phyloP scores from a whole-genome alignment of 2,888 invertebrate species.

The Cotesia congregata region DNA sequence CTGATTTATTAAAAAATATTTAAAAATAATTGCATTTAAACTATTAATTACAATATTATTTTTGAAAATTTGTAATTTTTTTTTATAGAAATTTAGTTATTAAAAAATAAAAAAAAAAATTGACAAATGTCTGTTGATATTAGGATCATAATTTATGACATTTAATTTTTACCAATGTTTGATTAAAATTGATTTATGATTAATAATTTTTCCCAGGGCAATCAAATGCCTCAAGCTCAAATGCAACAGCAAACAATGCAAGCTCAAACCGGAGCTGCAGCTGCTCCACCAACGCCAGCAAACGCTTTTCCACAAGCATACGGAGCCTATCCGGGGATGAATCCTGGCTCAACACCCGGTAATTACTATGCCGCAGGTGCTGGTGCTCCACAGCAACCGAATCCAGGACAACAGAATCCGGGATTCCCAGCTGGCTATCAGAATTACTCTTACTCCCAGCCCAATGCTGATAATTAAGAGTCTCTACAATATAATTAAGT shows the following conservation, averaged over 20 bases:
- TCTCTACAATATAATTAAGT: conserved; percentile 54
- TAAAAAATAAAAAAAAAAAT: too few species aligned
- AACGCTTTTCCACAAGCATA: conserved; percentile 67
- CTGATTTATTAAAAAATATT: too few species aligned
- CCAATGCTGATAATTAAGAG: conserved; percentile 65
- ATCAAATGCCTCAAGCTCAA: conserved; percentile 65
- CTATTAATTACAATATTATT: too few species aligned
- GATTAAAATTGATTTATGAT: background rate
- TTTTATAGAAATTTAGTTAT: too few species aligned
- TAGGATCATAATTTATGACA: too few species aligned
- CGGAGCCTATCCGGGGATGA: conserved; percentile 67
- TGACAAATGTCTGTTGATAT: too few species aligned
- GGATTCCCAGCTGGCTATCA: conserved; percentile 67
- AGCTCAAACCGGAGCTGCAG: conserved; percentile 49
- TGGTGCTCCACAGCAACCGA: conserved; percentile 60
- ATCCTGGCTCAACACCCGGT: conserved; percentile 59
- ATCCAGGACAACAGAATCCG: conserved; percentile 65
- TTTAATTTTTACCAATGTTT: too few species aligned
- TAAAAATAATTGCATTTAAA: too few species aligned
- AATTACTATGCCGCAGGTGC: conserved; percentile 64
- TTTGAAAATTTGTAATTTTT: too few species aligned
- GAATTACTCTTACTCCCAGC: conserved; percentile 67
- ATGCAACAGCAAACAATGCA: conserved; percentile 59
- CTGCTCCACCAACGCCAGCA: conserved; percentile 58
- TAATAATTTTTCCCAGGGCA: conserved; percentile 48